phyloP scores from a whole-genome alignment of 2,888 invertebrate species.

The Epirrita christyi region DNA sequence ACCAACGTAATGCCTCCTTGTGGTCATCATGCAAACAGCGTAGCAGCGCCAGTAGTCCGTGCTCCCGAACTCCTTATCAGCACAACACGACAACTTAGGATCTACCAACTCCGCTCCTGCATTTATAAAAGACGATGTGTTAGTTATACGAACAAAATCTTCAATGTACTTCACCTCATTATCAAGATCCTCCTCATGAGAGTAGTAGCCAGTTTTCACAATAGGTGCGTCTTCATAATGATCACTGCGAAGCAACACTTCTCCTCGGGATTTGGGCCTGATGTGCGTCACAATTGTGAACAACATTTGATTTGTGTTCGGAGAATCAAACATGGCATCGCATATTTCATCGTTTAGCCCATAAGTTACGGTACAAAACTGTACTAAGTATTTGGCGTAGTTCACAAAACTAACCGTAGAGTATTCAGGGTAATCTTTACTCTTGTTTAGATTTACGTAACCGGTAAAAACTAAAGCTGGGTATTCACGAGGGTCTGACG shows the following conservation, averaged over 20 bases:
- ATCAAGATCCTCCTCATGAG: slow-evolving; percentile 46
- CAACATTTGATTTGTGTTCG: slow-evolving; percentile 31
- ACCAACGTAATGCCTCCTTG: slow-evolving; percentile 88
- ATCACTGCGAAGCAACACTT: slow-evolving; percentile 42
- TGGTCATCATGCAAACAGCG: slow-evolving; percentile 71
- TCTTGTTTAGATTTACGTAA: slow-evolving; percentile 44
- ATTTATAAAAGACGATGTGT: slow-evolving; percentile 48
- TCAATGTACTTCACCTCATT: slow-evolving; percentile 42
- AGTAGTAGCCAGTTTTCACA: slow-evolving; percentile 41
- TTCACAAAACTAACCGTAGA: slow-evolving; percentile 38
- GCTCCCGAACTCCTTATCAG: slow-evolving; percentile 26
- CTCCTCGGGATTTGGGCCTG: slow-evolving; percentile 48
- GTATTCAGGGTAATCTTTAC: slow-evolving; percentile 46
- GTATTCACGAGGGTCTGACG: slow-evolving; percentile 61
- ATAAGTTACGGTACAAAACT: slow-evolving; percentile 32
- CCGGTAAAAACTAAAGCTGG: slow-evolving; percentile 30
- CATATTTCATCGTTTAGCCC: slow-evolving; percentile 31
- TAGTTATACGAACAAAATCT: slow-evolving; percentile 46
- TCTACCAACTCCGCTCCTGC: slow-evolving; percentile 43
- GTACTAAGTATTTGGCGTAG: slow-evolving; percentile 27
- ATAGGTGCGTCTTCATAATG: slow-evolving; percentile 46
- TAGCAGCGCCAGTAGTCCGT: slow-evolving; percentile 47
- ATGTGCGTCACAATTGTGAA: slow-evolving; percentile 37
- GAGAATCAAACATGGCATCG: slow-evolving; percentile 30
- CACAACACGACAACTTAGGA: slow-evolving; percentile 32